Evolutionary conservation across 2,888 invertebrate genomes (phyloP), one percentile per base, ranked within the genome.

Genomic region (Creontiades dilutus): DNA sequence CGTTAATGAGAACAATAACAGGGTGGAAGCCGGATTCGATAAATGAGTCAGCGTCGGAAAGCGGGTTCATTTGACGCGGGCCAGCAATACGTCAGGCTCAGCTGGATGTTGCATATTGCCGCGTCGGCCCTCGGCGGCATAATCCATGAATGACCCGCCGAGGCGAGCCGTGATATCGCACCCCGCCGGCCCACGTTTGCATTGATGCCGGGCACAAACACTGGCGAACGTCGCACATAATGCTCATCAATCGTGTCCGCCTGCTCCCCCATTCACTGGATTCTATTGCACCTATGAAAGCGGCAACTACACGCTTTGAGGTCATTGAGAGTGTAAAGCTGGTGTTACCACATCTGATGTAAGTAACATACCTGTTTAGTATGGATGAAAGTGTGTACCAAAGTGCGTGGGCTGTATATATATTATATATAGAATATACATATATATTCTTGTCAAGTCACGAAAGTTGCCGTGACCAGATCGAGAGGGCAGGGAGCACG

Each of bases 61-160:
- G 19, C 68, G 68, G 68, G 68, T 68, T 68, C 27, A 68, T 68
- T 68, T 23, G 68, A 68, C 23, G 19, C 19, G 23, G 68, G 19
- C 11, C 23, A 0, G 68, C 68, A 68, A 68, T 68, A 68, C 68
- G 23, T 68, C 68, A 68, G 23, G 68, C 68, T 68, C 27, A 12
- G 23, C 27, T 68, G 2, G 68, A 0, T 12, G 68, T 68, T 27
- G 68, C 23, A 23, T 9, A 68, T 13, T 27, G 68, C 23, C 23
- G 23, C 23, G 68, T 27, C 23, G 68, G 68, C 19, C n/a, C n/a
- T 11, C 16, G 19, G 61, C 16, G 61, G 61, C 61, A 19, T 68
- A 68, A 68, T 68, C 68, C 23, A 68, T 68, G 68, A 68, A 68
- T 68, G 19, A 19, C 68, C 27, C 68, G 68, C 23, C 68, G 23